Conservation (phyloP, 2,113 vertebrate genomes). For the Gopherus evgoodei region DNA sequence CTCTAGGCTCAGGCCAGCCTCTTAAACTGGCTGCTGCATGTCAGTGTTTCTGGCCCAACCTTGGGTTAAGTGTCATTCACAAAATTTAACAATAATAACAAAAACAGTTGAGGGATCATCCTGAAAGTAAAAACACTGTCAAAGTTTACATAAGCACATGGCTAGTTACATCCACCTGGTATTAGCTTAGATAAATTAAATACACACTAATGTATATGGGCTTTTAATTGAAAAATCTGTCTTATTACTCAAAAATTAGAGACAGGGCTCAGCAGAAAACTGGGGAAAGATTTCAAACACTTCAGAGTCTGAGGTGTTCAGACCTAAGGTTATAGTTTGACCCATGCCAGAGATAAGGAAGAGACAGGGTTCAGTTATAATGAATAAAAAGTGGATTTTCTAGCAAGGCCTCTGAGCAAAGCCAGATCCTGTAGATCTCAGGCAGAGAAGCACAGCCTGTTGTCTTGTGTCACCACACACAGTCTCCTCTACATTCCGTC, state of each 20-base stretch:
- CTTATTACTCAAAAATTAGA: neutral
- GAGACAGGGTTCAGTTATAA: neutral
- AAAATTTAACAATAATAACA: neutral
- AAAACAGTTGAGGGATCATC: neutral
- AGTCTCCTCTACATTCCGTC: neutral
- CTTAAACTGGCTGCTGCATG: neutral
- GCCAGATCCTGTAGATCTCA: neutral
- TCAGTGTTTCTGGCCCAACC: neutral
- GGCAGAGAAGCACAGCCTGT: neutral
- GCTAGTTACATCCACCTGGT: neutral
- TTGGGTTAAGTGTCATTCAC: neutral
- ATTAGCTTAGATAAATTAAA: neutral
- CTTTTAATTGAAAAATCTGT: neutral
- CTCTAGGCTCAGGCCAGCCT: neutral
- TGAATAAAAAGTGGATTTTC: neutral
- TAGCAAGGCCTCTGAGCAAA: fast-evolving
- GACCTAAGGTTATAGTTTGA: neutral
- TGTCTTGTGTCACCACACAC: neutral
- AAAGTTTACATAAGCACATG: neutral
- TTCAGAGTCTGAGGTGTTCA: fast-evolving
- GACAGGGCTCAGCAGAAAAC: neutral
- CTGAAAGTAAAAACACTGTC: neutral
- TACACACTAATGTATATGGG: neutral
- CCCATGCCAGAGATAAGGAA: neutral
- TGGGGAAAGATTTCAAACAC: neutral